These are phyloP conservation scores for Nematolebias whitei DNA, from an alignment of 2,113 vertebrate genomes.

Conservation along the genomic window DNA sequence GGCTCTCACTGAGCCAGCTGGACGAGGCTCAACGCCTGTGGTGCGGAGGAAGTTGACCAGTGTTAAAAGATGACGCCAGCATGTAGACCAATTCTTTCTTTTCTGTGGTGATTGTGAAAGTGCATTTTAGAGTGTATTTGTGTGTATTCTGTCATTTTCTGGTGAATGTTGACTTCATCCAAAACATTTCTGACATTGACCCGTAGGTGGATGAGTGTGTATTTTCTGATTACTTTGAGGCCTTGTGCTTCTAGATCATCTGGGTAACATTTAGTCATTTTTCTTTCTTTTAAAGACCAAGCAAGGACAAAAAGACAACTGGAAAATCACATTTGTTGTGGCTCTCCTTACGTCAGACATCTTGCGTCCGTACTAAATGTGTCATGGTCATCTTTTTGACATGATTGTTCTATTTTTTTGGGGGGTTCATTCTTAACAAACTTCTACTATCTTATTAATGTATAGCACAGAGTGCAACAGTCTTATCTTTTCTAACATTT, in stretches of 20 bases:
- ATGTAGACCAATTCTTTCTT: conserved; percentile 27
- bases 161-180: conserved; percentile 62
- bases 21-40: too few relatives aligned
- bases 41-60: conserved; percentile 40
- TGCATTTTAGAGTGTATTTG: neutral
- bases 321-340: conserved; percentile 33
- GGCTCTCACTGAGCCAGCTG: too few relatives aligned
- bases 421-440: neutral
- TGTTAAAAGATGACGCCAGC: conserved; percentile 21
- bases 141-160: conserved; percentile 45
- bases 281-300: neutral
- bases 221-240: conserved; percentile 46
- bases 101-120: conserved; percentile 4
- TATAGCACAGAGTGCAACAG: too few relatives aligned
- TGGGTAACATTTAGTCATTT: conserved; percentile 39
- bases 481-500: neutral
- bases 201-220: conserved; percentile 46
- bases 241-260: conserved; percentile 39
- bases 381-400: conserved; percentile 8
- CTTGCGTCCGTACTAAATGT: conserved; percentile 32
- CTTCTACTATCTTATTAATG: neutral
- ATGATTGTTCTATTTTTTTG: conserved; percentile 7
- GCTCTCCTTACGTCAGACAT: conserved; percentile 37
- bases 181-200: conserved; percentile 40
- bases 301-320: conserved; percentile 16